Percentiles rank a stretch among this genome's conserved stretches.
These are phyloP conservation scores for Melolontha melolontha DNA, from an alignment of 2,888 invertebrate species.

Conservation along the genomic window DNA sequence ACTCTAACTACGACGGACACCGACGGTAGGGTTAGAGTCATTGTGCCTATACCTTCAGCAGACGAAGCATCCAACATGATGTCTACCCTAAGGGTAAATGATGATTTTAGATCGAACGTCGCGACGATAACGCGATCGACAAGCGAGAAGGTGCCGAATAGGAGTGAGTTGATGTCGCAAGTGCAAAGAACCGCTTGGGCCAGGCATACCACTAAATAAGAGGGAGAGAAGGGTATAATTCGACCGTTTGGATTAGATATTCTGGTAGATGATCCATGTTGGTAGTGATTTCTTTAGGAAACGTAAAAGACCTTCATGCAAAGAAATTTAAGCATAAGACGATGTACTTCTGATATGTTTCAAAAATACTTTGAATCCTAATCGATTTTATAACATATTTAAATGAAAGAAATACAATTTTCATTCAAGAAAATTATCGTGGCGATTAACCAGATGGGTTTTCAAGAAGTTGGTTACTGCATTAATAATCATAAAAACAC, in stretches of 20 bases:
- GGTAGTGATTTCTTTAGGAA: background rate
- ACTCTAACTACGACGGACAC: constrained; percentile 73
- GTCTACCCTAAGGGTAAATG: constrained; percentile 71
- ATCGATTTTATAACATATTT: too few relatives aligned
- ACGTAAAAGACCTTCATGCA: constrained; percentile 9
- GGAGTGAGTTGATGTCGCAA: constrained; percentile 87
- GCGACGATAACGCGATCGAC: constrained; percentile 81
- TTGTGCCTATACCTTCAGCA: constrained; percentile 69
- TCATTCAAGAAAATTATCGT: too few relatives aligned
- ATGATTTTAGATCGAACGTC: constrained; percentile 69
- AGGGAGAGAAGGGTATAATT: background rate
- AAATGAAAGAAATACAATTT: too few relatives aligned
- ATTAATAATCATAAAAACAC: too few relatives aligned
- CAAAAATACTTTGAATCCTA: too few relatives aligned
- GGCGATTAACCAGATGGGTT: too few relatives aligned
- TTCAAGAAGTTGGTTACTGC: too few relatives aligned
- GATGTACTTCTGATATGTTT: too few relatives aligned
- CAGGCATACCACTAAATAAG: constrained; percentile 85
- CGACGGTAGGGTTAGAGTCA: constrained; percentile 72
- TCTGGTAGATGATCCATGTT: background rate
- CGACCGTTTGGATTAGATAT: background rate
- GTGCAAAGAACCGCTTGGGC: constrained; percentile 87
- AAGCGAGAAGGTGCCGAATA: constrained; percentile 87
- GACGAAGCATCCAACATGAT: constrained; percentile 61
- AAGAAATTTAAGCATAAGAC: too few relatives aligned